Conservation (phyloP, 2,888 invertebrate species). For the Willowsia nigromaculata region DNA sequence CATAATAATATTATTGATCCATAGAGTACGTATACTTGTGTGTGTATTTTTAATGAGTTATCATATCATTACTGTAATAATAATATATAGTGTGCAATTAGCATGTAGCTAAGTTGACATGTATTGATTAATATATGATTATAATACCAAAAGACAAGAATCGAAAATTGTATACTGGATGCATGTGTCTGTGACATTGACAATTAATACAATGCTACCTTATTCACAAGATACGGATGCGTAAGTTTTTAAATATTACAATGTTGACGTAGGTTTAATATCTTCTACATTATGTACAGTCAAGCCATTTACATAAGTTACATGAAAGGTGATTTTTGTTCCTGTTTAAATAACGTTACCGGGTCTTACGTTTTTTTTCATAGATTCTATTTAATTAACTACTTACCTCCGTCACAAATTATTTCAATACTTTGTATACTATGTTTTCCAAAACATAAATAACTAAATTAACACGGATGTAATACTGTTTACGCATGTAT, state of each 20-base stretch:
- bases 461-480: neutral
- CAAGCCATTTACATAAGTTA: neutral
- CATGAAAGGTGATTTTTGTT: neutral
- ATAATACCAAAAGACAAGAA: conserved; percentile 16
- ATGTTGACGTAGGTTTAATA: no score
- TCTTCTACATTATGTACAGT: neutral
- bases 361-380: neutral
- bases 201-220: neutral
- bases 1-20: neutral
- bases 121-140: neutral
- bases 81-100: no score
- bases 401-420: neutral
- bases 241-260: no score
- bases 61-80: no score
- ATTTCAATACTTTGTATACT: neutral
- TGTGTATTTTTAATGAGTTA: neutral
- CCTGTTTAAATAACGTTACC: neutral
- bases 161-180: conserved; percentile 1
- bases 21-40: neutral
- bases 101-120: no score
- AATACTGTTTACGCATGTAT: neutral
- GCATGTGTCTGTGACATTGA: neutral
- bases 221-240: neutral
- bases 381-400: neutral
- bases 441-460: no score